A percentile compares a stretch with the other conserved stretches of the same genome.
Evolutionary conservation across 2,888 invertebrate genomes (phyloP).

Genomic region (Chaetogeoica ovagalla): DNA sequence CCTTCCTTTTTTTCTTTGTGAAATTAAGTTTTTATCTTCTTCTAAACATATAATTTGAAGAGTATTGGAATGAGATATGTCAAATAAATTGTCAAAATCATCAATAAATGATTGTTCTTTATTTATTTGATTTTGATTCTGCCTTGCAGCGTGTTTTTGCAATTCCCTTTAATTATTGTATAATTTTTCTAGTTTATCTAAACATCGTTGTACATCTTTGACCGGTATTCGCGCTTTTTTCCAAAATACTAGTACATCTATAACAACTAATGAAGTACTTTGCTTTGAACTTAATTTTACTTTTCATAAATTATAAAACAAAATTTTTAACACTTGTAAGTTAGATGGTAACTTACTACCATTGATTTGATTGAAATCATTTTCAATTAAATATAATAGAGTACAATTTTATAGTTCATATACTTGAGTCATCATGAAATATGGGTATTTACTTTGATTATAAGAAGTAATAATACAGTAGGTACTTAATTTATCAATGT

Average conservation of each 20-base stretch:
- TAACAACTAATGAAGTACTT: constrained; percentile 10
- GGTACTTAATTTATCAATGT: too few relatives aligned
- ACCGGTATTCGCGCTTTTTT: constrained; percentile 35
- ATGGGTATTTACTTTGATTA: background rate
- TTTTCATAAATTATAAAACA: constrained; percentile 29
- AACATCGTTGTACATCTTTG: background rate
- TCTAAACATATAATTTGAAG: constrained; percentile 12
- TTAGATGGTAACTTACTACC: constrained; percentile 28
- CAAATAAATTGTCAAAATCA: constrained; percentile 15
- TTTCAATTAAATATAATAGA: constrained; percentile 5
- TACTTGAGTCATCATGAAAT: constrained; percentile 7
- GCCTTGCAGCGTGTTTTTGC: background rate
- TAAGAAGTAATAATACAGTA: background rate
- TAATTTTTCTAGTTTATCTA: constrained; percentile 15
- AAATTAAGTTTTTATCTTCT: constrained; percentile 10
- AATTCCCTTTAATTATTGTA: constrained; percentile 1
- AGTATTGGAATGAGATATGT: constrained; percentile 21
- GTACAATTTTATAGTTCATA: background rate
- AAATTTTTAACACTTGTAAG: constrained; percentile 15
- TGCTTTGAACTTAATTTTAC: constrained; percentile 5
- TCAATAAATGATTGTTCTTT: constrained; percentile 11
- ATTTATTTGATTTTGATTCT: background rate
- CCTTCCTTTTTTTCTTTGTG: constrained; percentile 2
- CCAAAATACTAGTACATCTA: constrained; percentile 29
- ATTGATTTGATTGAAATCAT: constrained; percentile 19